Percentiles rank a stretch among this genome's conserved stretches.
Conservation (phyloP, 1,140 invertebrate species). For the Diachasma alloeum region DNA sequence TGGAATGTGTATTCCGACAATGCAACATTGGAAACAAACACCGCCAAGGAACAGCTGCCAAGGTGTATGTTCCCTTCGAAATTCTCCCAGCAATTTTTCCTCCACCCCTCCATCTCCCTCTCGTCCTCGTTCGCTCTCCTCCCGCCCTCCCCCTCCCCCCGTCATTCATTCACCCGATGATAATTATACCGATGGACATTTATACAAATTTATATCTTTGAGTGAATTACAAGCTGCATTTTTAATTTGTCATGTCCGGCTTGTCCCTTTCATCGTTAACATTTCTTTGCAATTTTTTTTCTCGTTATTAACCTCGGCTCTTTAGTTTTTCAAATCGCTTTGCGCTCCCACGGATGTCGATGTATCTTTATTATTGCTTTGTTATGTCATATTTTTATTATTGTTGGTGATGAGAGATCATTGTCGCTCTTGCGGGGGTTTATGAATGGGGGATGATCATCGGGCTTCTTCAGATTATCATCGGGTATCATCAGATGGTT, state of each 20-base stretch:
- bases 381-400: background rate
- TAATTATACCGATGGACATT: conserved; percentile 6
- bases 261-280: background rate
- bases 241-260: background rate
- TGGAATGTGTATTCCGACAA: background rate
- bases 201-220: conserved; percentile 1
- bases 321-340: background rate
- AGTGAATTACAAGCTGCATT: background rate
- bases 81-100: background rate
- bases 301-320: background rate
- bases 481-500: too few relatives aligned
- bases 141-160: background rate
- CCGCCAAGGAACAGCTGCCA: background rate
- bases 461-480: too few relatives aligned
- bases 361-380: background rate
- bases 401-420: background rate
- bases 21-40: background rate
- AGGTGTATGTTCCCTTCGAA: background rate
- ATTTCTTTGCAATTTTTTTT: background rate
- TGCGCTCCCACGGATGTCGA: background rate
- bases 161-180: background rate
- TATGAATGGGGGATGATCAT: too few relatives aligned
- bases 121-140: background rate
- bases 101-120: background rate
- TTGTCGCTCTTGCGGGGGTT: too few relatives aligned